phyloP scores from a whole-genome alignment of 2,888 invertebrate species.

The Yponomeuta sedellus region DNA sequence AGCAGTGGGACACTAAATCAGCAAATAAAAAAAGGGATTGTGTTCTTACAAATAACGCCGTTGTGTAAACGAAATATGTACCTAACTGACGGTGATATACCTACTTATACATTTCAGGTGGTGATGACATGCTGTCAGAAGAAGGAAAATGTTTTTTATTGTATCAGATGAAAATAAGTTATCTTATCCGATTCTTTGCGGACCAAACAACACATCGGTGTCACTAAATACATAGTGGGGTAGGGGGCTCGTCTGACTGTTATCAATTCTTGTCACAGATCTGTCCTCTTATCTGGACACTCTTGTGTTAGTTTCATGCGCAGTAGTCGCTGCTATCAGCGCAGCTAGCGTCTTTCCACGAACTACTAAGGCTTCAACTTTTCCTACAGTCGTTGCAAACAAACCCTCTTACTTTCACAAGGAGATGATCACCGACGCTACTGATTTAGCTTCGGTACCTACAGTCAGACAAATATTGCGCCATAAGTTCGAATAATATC shows the following conservation, averaged over 20 bases:
- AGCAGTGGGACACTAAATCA: no score
- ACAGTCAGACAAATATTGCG: background rate
- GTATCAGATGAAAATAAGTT: background rate
- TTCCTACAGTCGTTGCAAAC: background rate
- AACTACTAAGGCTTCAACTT: background rate
- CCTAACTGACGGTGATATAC: no score
- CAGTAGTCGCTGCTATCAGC: slow-evolving; percentile 10
- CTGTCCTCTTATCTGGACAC: slow-evolving; percentile 11
- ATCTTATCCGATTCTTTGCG: slow-evolving; percentile 12
- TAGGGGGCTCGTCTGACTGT: slow-evolving; percentile 16
- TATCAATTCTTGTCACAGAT: slow-evolving; percentile 12
- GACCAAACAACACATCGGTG: slow-evolving; percentile 10
- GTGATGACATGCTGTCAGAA: background rate
- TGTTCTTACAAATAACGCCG: no score
- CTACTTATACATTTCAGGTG: background rate
- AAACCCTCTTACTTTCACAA: background rate
- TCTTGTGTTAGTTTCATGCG: slow-evolving; percentile 14
- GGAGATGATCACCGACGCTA: background rate
- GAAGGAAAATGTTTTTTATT: slow-evolving; percentile 2
- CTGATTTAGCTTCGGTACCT: background rate
- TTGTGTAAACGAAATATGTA: no score
- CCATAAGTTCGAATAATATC: background rate
- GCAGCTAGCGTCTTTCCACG: background rate
- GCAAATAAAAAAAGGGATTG: no score
- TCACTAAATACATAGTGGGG: slow-evolving; percentile 9